Percentiles rank a stretch among this genome's conserved stretches.
phyloP scores from a whole-genome alignment of 2,113 vertebrate genomes.

The Donacobius atricapilla region DNA sequence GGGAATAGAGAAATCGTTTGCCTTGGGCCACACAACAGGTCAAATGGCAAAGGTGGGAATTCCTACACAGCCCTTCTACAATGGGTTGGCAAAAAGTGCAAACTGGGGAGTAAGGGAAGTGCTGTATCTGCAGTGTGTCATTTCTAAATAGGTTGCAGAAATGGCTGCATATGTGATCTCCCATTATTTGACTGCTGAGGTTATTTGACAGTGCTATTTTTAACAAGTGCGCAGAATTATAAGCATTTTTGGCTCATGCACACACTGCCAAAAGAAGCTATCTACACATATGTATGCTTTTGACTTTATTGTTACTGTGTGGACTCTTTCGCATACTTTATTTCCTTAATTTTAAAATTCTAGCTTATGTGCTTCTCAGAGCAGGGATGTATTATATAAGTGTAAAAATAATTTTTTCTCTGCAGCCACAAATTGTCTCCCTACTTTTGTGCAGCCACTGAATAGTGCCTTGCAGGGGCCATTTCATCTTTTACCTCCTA shows the following conservation, averaged over 20 bases:
- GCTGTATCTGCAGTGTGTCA: neutral
- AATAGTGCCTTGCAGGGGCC: neutral
- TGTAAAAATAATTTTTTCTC: neutral
- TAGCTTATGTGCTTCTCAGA: neutral
- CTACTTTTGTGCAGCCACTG: neutral
- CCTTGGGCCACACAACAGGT: neutral
- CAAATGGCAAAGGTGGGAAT: neutral
- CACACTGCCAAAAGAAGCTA: neutral
- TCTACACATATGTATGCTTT: neutral
- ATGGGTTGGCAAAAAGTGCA: fast-evolving
- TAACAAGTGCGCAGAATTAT: neutral
- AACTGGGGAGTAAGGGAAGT: neutral
- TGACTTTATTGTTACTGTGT: neutral
- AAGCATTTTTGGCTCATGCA: neutral
- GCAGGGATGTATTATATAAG: neutral
- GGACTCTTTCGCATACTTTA: neutral
- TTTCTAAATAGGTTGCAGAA: neutral
- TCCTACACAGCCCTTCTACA: neutral
- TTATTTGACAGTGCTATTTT: neutral
- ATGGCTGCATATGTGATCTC: neutral
- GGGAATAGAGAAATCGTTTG: fast-evolving
- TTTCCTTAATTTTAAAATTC: neutral
- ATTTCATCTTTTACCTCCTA: neutral
- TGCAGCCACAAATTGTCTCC: neutral
- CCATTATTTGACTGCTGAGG: neutral